Evolutionary conservation across 37 sponge, comb jelly and placozoan genomes (phyloP).

Genomic region (Halichondria panicea): DNA sequence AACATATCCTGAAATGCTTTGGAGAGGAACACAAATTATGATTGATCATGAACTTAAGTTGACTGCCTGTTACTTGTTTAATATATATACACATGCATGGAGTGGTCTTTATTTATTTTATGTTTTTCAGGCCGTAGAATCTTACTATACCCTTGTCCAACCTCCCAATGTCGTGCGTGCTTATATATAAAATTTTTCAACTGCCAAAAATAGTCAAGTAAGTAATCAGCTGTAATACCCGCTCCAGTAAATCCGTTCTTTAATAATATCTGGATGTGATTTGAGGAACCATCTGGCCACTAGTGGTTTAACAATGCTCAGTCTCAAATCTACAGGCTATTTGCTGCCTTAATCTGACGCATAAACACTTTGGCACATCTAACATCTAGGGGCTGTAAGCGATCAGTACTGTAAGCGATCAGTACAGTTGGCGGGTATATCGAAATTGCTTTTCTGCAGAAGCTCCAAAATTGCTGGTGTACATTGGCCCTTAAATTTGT

Average conservation of each 20-base stretch:
- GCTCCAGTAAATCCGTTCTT: not conserved
- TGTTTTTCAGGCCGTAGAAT: too few species aligned
- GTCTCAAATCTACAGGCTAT: not conserved
- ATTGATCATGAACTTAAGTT: too few species aligned
- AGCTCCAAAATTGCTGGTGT: not conserved
- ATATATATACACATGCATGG: too few species aligned
- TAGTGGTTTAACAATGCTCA: not conserved
- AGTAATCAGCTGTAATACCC: not conserved
- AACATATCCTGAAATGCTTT: too few species aligned
- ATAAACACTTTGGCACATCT: conserved; percentile 16
- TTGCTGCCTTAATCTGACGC: conserved; percentile 21
- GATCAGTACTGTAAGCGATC: conserved; percentile 47
- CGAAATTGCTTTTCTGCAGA: not conserved
- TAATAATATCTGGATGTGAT: not conserved
- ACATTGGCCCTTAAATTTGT: not conserved
- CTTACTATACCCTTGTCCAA: too few species aligned
- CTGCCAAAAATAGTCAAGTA: too few species aligned
- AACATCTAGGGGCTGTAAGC: conserved; percentile 54
- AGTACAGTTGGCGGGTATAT: too few species aligned
- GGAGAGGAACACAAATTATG: too few species aligned
- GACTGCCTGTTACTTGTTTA: too few species aligned
- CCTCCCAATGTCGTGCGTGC: too few species aligned
- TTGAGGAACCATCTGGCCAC: not conserved
- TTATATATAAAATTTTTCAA: too few species aligned
- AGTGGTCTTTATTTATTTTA: too few species aligned